Base-by-base conservation (phyloP, 2,113 vertebrate species). In the Phrynosoma platyrhinos region DNA sequence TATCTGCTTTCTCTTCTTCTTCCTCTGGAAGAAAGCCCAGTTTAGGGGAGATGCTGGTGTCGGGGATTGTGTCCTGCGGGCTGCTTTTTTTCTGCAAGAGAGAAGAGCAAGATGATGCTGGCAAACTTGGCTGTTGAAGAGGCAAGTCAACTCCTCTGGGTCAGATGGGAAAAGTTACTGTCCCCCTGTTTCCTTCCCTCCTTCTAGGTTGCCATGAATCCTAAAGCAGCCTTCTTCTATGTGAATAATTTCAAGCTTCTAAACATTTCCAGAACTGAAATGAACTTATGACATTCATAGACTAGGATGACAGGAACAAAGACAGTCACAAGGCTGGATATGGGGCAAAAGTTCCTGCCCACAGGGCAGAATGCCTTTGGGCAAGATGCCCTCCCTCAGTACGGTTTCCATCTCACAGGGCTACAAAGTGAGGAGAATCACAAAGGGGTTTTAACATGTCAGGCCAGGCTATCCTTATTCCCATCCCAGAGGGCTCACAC, bases 1-100 rank as follows among this genome's bases (percentile, higher is more conserved):
- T 98, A 71, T 98, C 97, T 0, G 98, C 98, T 0, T 98, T 98
- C 0, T 97, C 97, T 0, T 98, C 98, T 0, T 97, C 97, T 1
- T 98, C 97, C 20, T 98, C 98, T 0, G 93, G 98, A 32, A 99
- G 96, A 0, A 64, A 96, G 27, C 95, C 92, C 86, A 98, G 97
- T 71, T 96, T 95, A 0, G 95, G 92, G 0, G 75, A 84, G 87
- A 66, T 69, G 62, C 89, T n/a, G 2, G 84, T n/a, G 58, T 95
- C 89, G 4, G 42, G 86, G 20, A 76, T 94, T 84, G 87, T 90
- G 55, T 71, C 76, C 42, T 92, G 93, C 9, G 96, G 96, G 58
- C 89, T 96, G 64, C 90, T 96, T 92, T 97, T 97, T 92, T 25
- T 95, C 97, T 98, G 94, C 23, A 91, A 91, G 23, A 83, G 0